phyloP scores from a whole-genome alignment of 1,140 invertebrate species.

The Cotesia typhae region DNA sequence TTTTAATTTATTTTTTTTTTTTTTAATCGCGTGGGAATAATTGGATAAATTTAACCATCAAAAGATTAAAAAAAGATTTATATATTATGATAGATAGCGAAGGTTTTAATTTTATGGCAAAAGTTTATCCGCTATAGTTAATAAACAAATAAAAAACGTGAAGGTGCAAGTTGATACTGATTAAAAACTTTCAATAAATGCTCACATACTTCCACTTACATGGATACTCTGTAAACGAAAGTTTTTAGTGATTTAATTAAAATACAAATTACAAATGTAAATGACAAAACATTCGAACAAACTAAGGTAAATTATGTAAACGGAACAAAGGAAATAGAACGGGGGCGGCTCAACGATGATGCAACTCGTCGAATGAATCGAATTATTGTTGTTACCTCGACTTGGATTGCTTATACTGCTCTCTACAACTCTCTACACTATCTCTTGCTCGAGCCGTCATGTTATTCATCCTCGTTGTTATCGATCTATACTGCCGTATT shows the following conservation, averaged over 20 bases:
- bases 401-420: constrained; percentile 13
- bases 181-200: constrained; percentile 33
- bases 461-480: no score
- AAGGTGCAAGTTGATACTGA: constrained; percentile 25
- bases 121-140: background rate
- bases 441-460: background rate
- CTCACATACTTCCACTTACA: no score
- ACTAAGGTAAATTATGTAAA: constrained; percentile 40
- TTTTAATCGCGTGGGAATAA: background rate
- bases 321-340: constrained; percentile 35
- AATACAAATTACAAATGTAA: constrained; percentile 45
- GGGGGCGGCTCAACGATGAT: constrained; percentile 5
- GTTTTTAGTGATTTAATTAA: constrained; percentile 43
- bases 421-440: background rate
- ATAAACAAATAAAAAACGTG: constrained; percentile 19
- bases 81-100: constrained; percentile 17
- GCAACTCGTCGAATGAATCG: constrained; percentile 13
- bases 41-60: constrained; percentile 10
- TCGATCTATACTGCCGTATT: no score
- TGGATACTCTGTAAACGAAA: constrained; percentile 4
- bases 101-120: background rate
- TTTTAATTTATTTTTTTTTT: background rate
- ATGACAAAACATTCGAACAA: constrained; percentile 37
- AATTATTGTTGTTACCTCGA: constrained; percentile 24
- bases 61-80: background rate